phyloP scores from a whole-genome alignment of 2,797 vertebrate species.

The Girardinus metallicus region DNA sequence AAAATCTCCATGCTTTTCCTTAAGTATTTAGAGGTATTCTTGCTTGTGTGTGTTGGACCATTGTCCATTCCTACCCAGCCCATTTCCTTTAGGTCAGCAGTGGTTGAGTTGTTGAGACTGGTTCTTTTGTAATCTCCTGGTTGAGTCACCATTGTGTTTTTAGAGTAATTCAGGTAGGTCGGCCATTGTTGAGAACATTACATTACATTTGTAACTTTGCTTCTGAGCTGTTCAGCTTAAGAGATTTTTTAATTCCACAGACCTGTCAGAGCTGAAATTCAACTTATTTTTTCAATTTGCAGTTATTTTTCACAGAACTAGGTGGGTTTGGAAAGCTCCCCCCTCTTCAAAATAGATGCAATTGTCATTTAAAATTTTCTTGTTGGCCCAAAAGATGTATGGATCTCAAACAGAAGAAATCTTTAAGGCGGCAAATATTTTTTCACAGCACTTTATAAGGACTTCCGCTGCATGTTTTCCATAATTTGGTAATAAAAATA shows the following conservation, averaged over 20 bases:
- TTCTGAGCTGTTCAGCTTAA: neutral
- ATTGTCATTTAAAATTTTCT: neutral
- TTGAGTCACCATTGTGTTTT: neutral
- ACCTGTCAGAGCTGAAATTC: neutral
- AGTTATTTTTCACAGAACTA: neutral
- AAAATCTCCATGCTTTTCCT: neutral
- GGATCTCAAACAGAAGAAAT: neutral
- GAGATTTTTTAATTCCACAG: neutral
- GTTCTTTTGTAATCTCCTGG: neutral
- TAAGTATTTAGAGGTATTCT: neutral
- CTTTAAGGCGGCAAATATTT: neutral
- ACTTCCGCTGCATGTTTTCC: conserved; percentile 30
- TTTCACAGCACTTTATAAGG: neutral
- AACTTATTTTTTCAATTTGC: neutral
- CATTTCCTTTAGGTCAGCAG: neutral
- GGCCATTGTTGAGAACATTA: neutral
- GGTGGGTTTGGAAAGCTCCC: neutral
- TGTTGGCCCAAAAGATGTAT: neutral
- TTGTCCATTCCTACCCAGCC: neutral
- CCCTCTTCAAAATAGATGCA: neutral
- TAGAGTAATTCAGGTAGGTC: neutral
- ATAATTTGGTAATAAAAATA: conserved; percentile 39
- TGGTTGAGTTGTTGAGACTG: neutral
- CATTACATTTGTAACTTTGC: neutral
- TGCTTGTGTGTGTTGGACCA: neutral